Percentiles rank a stretch among this genome's conserved stretches.
Evolutionary conservation across 2,888 invertebrate genomes (phyloP).

Genomic region (Lasioglossum morio): DNA sequence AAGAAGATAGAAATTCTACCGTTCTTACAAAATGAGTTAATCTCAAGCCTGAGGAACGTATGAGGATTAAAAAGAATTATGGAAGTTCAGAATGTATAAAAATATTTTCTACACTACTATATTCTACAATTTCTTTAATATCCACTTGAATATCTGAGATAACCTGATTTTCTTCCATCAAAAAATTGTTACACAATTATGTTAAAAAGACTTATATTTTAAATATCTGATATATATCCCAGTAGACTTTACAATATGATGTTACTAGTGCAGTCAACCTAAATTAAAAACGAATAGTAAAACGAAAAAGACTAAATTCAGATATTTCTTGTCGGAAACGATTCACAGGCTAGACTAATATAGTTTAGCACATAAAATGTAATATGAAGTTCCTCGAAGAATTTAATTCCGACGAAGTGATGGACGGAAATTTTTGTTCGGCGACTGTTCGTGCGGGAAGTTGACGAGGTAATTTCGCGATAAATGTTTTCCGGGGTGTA

Average conservation of each 20-base stretch:
- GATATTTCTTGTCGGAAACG: not conserved
- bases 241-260: not conserved
- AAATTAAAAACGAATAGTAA: not conserved
- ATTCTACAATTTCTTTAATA: not conserved
- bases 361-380: not conserved
- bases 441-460: not conserved
- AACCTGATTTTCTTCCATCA: not conserved
- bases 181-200: not conserved
- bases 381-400: not conserved
- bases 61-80: not conserved
- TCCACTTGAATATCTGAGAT: not conserved
- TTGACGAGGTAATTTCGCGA: constrained; percentile 7
- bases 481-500: not conserved
- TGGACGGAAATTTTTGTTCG: not conserved
- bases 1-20: not conserved
- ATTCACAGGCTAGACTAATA: not conserved
- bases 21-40: not conserved
- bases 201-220: too few relatives aligned
- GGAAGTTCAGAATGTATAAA: not conserved
- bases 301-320: not conserved
- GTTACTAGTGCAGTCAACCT: not conserved
- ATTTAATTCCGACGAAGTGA: not conserved
- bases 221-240: not conserved
- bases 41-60: not conserved
- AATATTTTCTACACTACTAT: too few relatives aligned